Conservation (phyloP, 2,797 vertebrate genomes). For the Amniataba percoides region DNA sequence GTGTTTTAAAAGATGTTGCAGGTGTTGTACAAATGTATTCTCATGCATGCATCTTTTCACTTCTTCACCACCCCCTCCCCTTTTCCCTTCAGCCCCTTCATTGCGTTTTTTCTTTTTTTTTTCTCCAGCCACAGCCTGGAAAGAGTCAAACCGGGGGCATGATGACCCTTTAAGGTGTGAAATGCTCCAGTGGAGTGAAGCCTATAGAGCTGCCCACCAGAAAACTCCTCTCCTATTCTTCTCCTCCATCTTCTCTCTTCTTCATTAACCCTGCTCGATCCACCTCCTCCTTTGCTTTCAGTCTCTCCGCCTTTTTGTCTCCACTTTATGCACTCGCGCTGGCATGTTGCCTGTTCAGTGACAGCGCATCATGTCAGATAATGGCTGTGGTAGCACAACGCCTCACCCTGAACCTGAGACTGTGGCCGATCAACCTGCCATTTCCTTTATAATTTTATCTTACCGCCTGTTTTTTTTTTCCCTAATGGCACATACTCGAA, state of each 20-base stretch:
- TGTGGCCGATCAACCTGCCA: slow-evolving; percentile 29
- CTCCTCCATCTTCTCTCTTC: slow-evolving; percentile 37
- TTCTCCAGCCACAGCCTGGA: slow-evolving; percentile 42
- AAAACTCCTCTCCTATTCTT: slow-evolving; percentile 42
- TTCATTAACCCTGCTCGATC: slow-evolving; percentile 51
- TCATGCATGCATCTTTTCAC: background rate
- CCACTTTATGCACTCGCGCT: slow-evolving; percentile 33
- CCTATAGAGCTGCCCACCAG: slow-evolving; percentile 53
- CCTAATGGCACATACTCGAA: slow-evolving; percentile 16
- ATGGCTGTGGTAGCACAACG: slow-evolving; percentile 43
- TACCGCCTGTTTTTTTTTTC: slow-evolving; percentile 28
- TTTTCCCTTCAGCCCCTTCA: slow-evolving; percentile 19
- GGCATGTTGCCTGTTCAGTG: slow-evolving; percentile 47
- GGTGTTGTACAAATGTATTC: slow-evolving; percentile 5
- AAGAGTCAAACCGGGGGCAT: slow-evolving; percentile 49
- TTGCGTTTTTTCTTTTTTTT: slow-evolving; percentile 17
- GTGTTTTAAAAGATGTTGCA: background rate
- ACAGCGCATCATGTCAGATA: slow-evolving; percentile 45
- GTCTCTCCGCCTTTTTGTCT: slow-evolving; percentile 38
- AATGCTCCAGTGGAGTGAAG: slow-evolving; percentile 65
- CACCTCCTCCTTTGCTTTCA: slow-evolving; percentile 34
- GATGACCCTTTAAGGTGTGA: slow-evolving; percentile 63
- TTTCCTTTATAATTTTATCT: slow-evolving; percentile 46
- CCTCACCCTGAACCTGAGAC: slow-evolving; percentile 30
- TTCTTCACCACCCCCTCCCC: background rate